phyloP scores from a whole-genome alignment of 2,888 invertebrate genomes.

The Chrysomela aeneicollis region DNA sequence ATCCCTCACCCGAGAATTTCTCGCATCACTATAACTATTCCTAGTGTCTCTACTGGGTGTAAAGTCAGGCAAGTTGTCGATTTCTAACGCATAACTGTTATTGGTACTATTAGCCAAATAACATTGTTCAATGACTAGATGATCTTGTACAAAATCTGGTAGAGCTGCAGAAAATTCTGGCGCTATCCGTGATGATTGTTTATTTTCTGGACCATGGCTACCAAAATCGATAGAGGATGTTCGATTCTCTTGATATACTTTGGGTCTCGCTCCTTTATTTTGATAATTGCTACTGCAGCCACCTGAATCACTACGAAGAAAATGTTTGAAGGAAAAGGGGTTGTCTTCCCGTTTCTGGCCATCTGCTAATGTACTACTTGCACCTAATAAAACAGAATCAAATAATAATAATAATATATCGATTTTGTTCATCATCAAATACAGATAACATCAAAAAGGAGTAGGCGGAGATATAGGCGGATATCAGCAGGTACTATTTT shows the following conservation, averaged over 20 bases:
- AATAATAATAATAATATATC: no score
- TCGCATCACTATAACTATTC: conserved; percentile 18
- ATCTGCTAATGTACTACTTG: conserved; percentile 38
- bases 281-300: conserved; percentile 66
- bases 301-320: conserved; percentile 71
- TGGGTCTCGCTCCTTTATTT: conserved; percentile 80
- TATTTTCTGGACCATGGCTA: conserved; percentile 32
- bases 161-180: conserved; percentile 71
- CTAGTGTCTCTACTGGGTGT: conserved; percentile 38
- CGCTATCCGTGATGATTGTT: conserved; percentile 58
- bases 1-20: not conserved
- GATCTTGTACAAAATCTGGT: conserved; percentile 91
- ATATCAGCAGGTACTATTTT: no score
- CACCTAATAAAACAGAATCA: conserved; percentile 21
- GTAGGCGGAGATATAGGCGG: not conserved
- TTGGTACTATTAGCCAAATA: conserved; percentile 64
- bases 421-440: no score
- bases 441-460: not conserved
- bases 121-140: conserved; percentile 79
- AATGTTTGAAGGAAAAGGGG: conserved; percentile 87
- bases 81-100: conserved; percentile 60
- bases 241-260: conserved; percentile 66
- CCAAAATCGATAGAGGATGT: conserved; percentile 59
- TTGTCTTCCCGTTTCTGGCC: conserved; percentile 69
- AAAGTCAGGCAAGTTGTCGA: conserved; percentile 39